Evolutionary conservation across 2,113 vertebrate species (phyloP), one percentile per base, ranked within the genome.

Genomic region (Aptenodytes patagonicus): DNA sequence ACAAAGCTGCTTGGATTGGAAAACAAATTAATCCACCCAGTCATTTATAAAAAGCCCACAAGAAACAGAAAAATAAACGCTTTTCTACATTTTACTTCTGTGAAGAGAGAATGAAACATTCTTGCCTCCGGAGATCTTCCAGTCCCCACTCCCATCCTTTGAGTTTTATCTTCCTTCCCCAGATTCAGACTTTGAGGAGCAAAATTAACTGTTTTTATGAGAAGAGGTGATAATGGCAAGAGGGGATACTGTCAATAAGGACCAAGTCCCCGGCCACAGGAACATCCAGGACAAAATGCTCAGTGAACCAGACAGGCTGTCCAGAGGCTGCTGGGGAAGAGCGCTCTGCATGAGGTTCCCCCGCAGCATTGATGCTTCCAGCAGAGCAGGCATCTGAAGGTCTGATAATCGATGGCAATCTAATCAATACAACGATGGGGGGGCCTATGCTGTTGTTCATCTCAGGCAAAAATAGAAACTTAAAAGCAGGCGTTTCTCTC

Each of bases 1-100:
- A 94, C 85, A 94, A 95, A 96, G 71, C 54, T 88, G 16, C 34
- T 88, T 87, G 69, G 60, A 75, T 31, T 77, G 51, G 64, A 95
- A 94, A 95, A 96, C 64, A 93, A 95, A 94, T 90, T 95, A 95
- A 95, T 92, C 64, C 40, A 86, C 46, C 20, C 90, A 93, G 66
- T 80, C 72, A 81, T 77, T 93, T 83, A 70, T 44, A 25, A 93
- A 96, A 92, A 80, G 44, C 73, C 54, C 31, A 42, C 34, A 83
- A 91, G 89, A 96, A 91, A 92, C 17, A 81, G 83, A 94, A 95
- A 72, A 93, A 84, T 47, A 87, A 72, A 69, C 69, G 40, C 42
- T 92, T 93, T 94, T 93, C 51, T 81, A 54, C 42, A 29, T 83
- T 94, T 87, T 68, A 24, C 34, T 92, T 90, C 78, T 84, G 44